Evolutionary conservation across 2,113 vertebrate genomes (phyloP), one percentile per base, ranked within the genome.

Genomic region (Ifrita kowaldi): DNA sequence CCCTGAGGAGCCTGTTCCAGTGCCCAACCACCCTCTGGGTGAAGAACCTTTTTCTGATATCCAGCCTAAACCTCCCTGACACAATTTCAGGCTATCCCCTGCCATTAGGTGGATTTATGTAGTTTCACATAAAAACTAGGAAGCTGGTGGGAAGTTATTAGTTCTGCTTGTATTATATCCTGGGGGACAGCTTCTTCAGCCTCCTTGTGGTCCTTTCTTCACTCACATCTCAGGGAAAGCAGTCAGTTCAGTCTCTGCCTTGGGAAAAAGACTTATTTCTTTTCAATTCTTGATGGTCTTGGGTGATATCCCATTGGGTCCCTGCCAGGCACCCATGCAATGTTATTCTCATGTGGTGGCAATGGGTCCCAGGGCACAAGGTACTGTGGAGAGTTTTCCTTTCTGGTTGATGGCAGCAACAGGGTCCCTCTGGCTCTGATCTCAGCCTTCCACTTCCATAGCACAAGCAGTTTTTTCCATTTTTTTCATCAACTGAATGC

Each of bases 251-350:
- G 12, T 17, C 20, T 28, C 23, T 69, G 8, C 30, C 32, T 87
- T 7, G 3, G 32, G 59, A 57, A 81, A 63, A 80, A 32, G 1
- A 17, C 4, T 27, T 1, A 9, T 30, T 89, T 75, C 8, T 79
- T 85, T 69, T 67, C 42, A 67, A 4, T 30, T 53, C 13, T 37
- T 64, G 35, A 49, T 13, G 3, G 3, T n/a, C 22, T 49, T 50
- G 35, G 35, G 14, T 1, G 1, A 65, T 62, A 82, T 20, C 20
- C 21, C 30, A 8, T 23, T 0, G 1, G 7, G 10, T 73, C 26
- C 33, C 37, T 13, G 50, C 11, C 68, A 55, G 10, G 15, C 12
- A 50, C 16, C 42, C 1, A 0, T 16, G 9, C 20, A 63, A 23
- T 16, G 4, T 24, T 63, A 13, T 16, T 82, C 20, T 70, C 8